These are phyloP conservation scores for Philypnodon macrostomus DNA, from an alignment of 2,797 vertebrate species.

Conservation along the genomic window DNA sequence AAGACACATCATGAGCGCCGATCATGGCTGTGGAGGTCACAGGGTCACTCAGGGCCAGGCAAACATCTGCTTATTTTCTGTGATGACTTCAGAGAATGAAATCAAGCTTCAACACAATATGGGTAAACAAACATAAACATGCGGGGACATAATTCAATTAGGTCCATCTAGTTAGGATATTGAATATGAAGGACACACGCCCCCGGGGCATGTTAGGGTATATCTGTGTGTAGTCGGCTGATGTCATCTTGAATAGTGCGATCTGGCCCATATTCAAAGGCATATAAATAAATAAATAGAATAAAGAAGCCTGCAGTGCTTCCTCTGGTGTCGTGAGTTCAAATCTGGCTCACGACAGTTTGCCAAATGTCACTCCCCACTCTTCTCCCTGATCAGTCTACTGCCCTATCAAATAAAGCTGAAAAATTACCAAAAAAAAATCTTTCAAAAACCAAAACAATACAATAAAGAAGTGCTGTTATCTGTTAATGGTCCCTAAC, in stretches of 20 bases:
- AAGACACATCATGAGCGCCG: slow-evolving; percentile 34
- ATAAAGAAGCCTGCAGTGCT: too few relatives aligned
- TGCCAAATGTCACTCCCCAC: too few relatives aligned
- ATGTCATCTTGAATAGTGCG: slow-evolving; percentile 33
- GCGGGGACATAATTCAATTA: slow-evolving; percentile 65
- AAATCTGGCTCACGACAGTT: too few relatives aligned
- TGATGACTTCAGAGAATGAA: slow-evolving; percentile 55
- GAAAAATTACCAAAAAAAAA: too few relatives aligned
- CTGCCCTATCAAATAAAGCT: too few relatives aligned
- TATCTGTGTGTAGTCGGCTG: slow-evolving; percentile 35
- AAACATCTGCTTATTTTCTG: slow-evolving; percentile 68
- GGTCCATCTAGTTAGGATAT: slow-evolving; percentile 45
- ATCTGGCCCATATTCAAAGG: slow-evolving; percentile 25
- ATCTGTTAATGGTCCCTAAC: too few relatives aligned
- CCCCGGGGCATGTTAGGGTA: slow-evolving; percentile 49
- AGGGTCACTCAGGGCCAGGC: slow-evolving; percentile 48
- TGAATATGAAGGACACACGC: slow-evolving; percentile 35
- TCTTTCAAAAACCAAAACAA: too few relatives aligned
- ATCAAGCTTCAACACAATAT: slow-evolving; percentile 50
- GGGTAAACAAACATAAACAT: slow-evolving; percentile 67
- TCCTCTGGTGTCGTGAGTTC: too few relatives aligned
- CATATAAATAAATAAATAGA: slow-evolving; percentile 1
- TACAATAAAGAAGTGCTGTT: too few relatives aligned
- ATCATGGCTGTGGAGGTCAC: slow-evolving; percentile 55
- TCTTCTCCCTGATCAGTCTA: too few relatives aligned